Conservation (phyloP, 2,888 invertebrate species). For the Harmothoe impar region DNA sequence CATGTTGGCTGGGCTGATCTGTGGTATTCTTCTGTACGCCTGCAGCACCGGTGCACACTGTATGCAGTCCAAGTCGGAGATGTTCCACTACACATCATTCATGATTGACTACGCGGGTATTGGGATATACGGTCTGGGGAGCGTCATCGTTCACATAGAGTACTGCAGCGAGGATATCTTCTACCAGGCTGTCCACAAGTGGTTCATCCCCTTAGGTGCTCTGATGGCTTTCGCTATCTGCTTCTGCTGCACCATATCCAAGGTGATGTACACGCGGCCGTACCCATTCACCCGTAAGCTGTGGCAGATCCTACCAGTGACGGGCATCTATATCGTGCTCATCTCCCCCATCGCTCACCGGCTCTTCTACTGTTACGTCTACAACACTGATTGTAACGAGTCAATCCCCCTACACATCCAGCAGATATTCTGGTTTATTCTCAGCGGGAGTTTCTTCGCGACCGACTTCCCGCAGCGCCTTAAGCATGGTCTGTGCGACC, state of each 20-base stretch:
- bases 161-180: slow-evolving; percentile 79
- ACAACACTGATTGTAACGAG: slow-evolving; percentile 74
- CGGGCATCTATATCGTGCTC: slow-evolving; percentile 80
- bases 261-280: slow-evolving; percentile 79
- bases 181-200: slow-evolving; percentile 72
- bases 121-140: slow-evolving; percentile 83
- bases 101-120: slow-evolving; percentile 83
- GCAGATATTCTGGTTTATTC: slow-evolving; percentile 81
- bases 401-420: slow-evolving; percentile 77
- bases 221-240: slow-evolving; percentile 77
- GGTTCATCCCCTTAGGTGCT: slow-evolving; percentile 77
- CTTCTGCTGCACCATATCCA: slow-evolving; percentile 79
- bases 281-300: slow-evolving; percentile 81
- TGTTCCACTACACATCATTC: slow-evolving; percentile 82
- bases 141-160: slow-evolving; percentile 80
- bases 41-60: slow-evolving; percentile 81
- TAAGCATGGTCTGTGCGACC: slow-evolving; percentile 81
- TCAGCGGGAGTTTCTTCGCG: slow-evolving; percentile 81
- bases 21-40: slow-evolving; percentile 77
- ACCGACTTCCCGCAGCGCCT: slow-evolving; percentile 81
- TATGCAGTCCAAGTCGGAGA: slow-evolving; percentile 80
- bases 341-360: slow-evolving; percentile 80
- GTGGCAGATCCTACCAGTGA: slow-evolving; percentile 81
- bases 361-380: slow-evolving; percentile 73
- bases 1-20: slow-evolving; percentile 77